Conservation (phyloP, 2,113 vertebrate species). For the Chrysochloris asiatica region DNA sequence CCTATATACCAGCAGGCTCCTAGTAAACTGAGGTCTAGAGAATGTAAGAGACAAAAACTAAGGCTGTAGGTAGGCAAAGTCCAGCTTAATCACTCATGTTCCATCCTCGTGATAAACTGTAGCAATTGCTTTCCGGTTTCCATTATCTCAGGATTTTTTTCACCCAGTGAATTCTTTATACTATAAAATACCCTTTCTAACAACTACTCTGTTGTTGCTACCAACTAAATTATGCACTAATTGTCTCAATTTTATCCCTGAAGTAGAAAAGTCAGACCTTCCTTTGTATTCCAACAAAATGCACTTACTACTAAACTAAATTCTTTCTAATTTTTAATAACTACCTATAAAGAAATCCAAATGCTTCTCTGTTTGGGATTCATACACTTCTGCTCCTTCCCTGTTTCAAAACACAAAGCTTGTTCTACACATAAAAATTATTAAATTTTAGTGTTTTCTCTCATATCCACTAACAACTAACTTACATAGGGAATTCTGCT, state of each 20-base stretch:
- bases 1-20: too few relatives aligned
- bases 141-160: background rate
- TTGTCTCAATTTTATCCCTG: background rate
- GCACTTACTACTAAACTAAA: too few relatives aligned
- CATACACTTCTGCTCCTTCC: background rate
- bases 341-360: too few relatives aligned
- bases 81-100: conserved; percentile 38
- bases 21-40: background rate
- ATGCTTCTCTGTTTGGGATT: background rate
- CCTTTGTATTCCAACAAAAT: conserved; percentile 38
- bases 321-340: too few relatives aligned
- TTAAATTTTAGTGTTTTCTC: conserved; percentile 45
- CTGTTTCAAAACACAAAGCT: conserved; percentile 45
- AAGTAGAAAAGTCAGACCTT: background rate
- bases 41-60: conserved; percentile 34
- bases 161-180: background rate
- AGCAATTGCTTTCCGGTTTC: conserved; percentile 32
- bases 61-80: too few relatives aligned
- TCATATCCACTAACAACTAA: conserved; percentile 9
- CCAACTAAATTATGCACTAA: background rate
- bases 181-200: background rate
- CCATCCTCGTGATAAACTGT: conserved; percentile 1
- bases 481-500: background rate
- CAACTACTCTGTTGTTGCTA: background rate
- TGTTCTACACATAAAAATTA: background rate